These are phyloP conservation scores for Phylloscopus collybita DNA, from an alignment of 2,797 vertebrate genomes.

Conservation along the genomic window DNA sequence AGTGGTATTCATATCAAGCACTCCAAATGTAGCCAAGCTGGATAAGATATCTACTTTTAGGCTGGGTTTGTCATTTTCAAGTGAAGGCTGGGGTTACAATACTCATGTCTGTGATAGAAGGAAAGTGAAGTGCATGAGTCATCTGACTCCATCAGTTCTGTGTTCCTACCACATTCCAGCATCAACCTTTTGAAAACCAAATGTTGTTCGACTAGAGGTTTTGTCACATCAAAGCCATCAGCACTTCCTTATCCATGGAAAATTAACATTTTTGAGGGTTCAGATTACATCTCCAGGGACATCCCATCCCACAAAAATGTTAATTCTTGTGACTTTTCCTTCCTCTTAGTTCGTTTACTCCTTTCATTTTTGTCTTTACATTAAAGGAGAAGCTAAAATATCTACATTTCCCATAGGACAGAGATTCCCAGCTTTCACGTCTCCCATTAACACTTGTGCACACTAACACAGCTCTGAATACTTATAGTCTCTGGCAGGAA, in stretches of 20 bases:
- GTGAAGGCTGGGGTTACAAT: neutral
- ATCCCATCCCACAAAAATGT: neutral
- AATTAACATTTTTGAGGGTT: slow-evolving; percentile 38
- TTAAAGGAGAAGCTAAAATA: slow-evolving; percentile 27
- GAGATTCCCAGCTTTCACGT: neutral
- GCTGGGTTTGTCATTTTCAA: neutral
- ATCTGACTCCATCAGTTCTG: neutral
- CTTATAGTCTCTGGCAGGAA: neutral
- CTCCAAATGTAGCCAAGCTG: neutral
- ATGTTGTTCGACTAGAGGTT: neutral
- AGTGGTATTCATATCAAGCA: neutral
- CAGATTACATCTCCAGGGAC: neutral
- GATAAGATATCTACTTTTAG: neutral
- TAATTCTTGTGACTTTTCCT: slow-evolving; percentile 51
- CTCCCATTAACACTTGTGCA: neutral
- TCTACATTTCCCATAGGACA: neutral
- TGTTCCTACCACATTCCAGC: neutral
- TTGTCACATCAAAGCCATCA: slow-evolving; percentile 47
- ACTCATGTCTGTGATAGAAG: neutral
- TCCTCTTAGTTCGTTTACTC: neutral
- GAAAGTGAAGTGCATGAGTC: neutral
- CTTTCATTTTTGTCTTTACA: slow-evolving; percentile 18
- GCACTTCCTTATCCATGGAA: slow-evolving; percentile 16
- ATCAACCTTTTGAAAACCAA: slow-evolving; percentile 8
- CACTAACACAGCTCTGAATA: neutral